Evolutionary conservation across 2,888 invertebrate genomes (phyloP).

Genomic region (Helicoverpa assulta): DNA sequence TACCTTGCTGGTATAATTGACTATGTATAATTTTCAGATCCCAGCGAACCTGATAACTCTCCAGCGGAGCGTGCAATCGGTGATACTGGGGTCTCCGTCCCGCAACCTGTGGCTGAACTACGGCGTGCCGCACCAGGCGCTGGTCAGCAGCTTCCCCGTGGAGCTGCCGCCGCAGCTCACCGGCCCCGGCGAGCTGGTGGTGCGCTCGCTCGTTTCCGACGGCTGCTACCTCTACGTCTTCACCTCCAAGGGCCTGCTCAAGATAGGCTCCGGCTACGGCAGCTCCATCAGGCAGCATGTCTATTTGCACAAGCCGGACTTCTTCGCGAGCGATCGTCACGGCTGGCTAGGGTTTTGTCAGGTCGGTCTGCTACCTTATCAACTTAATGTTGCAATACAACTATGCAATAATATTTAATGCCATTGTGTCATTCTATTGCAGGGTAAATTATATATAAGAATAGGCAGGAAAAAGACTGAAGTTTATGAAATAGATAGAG

Average conservation of each 20-base stretch:
- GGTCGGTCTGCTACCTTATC: conserved; percentile 83
- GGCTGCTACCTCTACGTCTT: conserved; percentile 97
- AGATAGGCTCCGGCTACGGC: conserved; percentile 98
- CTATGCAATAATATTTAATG: not conserved
- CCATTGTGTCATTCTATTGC: conserved; percentile 67
- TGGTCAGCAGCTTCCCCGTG: conserved; percentile 92
- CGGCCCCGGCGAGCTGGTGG: conserved; percentile 80
- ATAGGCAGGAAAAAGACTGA: conserved; percentile 88
- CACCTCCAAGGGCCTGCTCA: conserved; percentile 95
- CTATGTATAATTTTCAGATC: conserved; percentile 88
- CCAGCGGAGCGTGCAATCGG: conserved; percentile 97
- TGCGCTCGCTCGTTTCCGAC: conserved; percentile 95
- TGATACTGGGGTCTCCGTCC: conserved; percentile 95
- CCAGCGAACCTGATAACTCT: conserved; percentile 95
- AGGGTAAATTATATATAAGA: conserved; percentile 96
- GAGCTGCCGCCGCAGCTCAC: conserved; percentile 79
- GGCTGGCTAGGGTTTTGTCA: conserved; percentile 97
- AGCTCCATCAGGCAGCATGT: conserved; percentile 98
- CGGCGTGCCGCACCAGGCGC: conserved; percentile 95
- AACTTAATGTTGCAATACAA: not conserved
- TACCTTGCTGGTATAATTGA: no score
- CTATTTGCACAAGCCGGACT: conserved; percentile 94
- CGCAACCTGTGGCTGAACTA: conserved; percentile 97
- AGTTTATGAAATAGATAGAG: conserved; percentile 84
- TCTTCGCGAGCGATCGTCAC: conserved; percentile 94